Evolutionary conservation across 1,140 invertebrate genomes (phyloP).

Genomic region (Araneus ventricosus): DNA sequence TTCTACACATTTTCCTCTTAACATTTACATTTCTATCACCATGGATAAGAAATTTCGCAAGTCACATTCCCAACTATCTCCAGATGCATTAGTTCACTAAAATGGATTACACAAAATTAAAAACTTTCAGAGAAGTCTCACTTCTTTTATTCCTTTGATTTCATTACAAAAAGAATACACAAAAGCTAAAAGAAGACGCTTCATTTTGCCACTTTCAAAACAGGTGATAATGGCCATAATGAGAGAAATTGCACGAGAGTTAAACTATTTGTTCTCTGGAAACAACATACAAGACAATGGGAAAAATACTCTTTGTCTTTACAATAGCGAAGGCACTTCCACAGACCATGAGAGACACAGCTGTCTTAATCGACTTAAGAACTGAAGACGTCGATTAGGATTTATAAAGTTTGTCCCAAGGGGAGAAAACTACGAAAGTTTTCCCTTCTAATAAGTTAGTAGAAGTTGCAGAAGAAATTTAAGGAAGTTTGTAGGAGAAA

Average conservation of each 20-base stretch:
- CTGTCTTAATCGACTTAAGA: constrained; percentile 10
- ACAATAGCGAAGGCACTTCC: background rate
- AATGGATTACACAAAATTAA: background rate
- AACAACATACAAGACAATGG: background rate
- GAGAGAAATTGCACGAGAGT: background rate
- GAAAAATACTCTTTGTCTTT: background rate
- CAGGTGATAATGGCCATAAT: background rate
- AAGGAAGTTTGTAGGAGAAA: background rate
- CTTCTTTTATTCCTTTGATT: background rate
- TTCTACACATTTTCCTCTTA: too few species aligned
- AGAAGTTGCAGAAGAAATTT: background rate
- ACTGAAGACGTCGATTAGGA: background rate
- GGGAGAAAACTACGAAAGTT: background rate
- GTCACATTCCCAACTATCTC: background rate
- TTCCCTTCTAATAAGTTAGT: background rate
- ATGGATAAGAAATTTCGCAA: too few species aligned
- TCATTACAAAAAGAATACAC: background rate
- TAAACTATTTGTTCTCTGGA: background rate
- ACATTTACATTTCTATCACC: too few species aligned
- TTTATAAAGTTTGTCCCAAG: background rate
- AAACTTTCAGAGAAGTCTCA: background rate
- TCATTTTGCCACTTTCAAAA: background rate
- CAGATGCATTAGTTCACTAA: background rate
- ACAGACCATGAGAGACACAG: background rate
- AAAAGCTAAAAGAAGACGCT: background rate